Evolutionary conservation across 2,113 vertebrate species (phyloP).

Genomic region (Thryonomys swinderianus): DNA sequence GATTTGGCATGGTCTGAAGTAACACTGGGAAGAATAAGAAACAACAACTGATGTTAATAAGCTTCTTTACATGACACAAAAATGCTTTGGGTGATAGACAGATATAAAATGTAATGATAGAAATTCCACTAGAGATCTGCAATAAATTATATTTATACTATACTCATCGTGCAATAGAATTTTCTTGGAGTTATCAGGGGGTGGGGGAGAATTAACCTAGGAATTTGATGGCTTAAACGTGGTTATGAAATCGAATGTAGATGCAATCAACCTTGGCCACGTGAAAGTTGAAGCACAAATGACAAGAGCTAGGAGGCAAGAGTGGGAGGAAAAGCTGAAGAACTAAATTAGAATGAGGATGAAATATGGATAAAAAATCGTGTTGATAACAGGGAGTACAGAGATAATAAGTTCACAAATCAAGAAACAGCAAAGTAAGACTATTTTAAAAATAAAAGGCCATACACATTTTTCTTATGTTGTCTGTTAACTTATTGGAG

Average conservation of each 20-base stretch:
- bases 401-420: constrained; percentile 48
- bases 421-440: constrained; percentile 9
- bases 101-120: not conserved
- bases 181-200: not conserved
- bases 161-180: not conserved
- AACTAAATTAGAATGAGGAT: not conserved
- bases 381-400: not conserved
- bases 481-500: not conserved
- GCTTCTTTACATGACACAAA: not conserved
- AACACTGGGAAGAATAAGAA: not conserved
- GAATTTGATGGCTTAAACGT: not conserved
- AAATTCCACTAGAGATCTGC: not conserved
- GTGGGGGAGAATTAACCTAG: not conserved
- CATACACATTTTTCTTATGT: constrained; percentile 15
- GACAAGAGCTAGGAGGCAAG: not conserved
- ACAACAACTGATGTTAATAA: not conserved
- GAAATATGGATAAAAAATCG: constrained; percentile 22
- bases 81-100: not conserved
- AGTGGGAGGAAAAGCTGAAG: not conserved
- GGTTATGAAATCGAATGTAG: constrained; percentile 17
- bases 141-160: not conserved
- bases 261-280: constrained; percentile 23
- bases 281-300: constrained; percentile 21
- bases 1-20: not conserved
- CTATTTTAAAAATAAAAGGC: not conserved